phyloP scores from a whole-genome alignment of 1,140 invertebrate genomes.

The Patella vulgata region DNA sequence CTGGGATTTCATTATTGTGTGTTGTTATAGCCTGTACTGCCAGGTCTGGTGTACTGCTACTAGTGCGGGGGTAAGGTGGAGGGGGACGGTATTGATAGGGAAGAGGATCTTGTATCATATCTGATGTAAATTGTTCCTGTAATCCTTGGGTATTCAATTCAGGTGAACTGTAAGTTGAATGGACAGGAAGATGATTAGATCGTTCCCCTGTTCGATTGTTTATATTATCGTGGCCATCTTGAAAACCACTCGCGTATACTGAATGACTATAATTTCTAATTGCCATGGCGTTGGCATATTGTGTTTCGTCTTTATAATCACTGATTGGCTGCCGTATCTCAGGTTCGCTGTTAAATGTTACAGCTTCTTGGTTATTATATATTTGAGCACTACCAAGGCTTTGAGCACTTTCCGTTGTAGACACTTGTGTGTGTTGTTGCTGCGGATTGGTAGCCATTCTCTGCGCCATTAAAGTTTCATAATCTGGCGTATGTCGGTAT shows the following conservation, averaged over 20 bases:
- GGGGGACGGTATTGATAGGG: slow-evolving; percentile 82
- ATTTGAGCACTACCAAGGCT: slow-evolving; percentile 49
- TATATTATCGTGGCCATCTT: slow-evolving; percentile 42
- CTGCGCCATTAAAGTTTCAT: slow-evolving; percentile 87
- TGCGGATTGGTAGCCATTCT: slow-evolving; percentile 46
- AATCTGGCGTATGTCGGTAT: slow-evolving; percentile 92
- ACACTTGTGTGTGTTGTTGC: no score
- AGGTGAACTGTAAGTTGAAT: slow-evolving; percentile 67
- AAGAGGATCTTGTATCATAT: slow-evolving; percentile 62
- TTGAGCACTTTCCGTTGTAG: slow-evolving; percentile 30
- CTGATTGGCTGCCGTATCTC: slow-evolving; percentile 41
- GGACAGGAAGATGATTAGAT: slow-evolving; percentile 53
- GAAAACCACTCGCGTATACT: slow-evolving; percentile 50
- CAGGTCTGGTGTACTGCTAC: slow-evolving; percentile 83
- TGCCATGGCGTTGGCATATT: slow-evolving; percentile 45
- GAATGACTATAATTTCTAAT: slow-evolving; percentile 48
- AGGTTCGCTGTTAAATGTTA: slow-evolving; percentile 55
- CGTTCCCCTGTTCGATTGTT: slow-evolving; percentile 37
- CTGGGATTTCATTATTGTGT: slow-evolving; percentile 66
- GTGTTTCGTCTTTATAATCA: slow-evolving; percentile 33
- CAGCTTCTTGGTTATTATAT: slow-evolving; percentile 43
- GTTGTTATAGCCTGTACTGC: slow-evolving; percentile 66
- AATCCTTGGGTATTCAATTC: slow-evolving; percentile 65
- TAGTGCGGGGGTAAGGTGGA: slow-evolving; percentile 79
- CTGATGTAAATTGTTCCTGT: slow-evolving; percentile 46